These are phyloP conservation scores for Drosophila subquinaria DNA, from an alignment of 2,888 invertebrate genomes.

Conservation along the genomic window DNA sequence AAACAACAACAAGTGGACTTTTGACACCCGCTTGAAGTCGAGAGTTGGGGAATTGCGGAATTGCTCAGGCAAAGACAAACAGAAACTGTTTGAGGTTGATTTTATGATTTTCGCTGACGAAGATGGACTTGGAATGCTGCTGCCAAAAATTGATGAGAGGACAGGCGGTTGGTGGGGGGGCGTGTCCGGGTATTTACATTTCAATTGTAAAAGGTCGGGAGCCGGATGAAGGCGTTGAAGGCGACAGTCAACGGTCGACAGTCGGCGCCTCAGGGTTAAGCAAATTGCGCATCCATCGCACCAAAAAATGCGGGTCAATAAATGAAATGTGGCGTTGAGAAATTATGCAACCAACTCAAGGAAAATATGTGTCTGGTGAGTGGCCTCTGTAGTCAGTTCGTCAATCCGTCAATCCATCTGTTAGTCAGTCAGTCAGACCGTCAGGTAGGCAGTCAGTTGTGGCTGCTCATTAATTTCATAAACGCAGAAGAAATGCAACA, in stretches of 20 bases:
- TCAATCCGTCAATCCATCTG: neutral
- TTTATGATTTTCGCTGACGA: constrained; percentile 19
- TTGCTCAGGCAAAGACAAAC: constrained; percentile 50
- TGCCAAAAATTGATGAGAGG: constrained; percentile 32
- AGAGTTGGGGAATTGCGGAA: constrained; percentile 33
- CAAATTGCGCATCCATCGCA: constrained; percentile 59
- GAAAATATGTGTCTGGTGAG: constrained; percentile 8
- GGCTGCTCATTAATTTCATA: constrained; percentile 78
- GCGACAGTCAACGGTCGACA: constrained; percentile 43
- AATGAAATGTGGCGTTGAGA: constrained; percentile 58
- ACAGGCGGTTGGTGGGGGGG: neutral
- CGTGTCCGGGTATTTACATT: constrained; percentile 67
- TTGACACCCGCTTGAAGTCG: constrained; percentile 50
- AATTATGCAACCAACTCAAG: constrained; percentile 64
- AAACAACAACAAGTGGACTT: constrained; percentile 38
- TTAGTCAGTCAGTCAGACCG: neutral
- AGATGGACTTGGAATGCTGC: constrained; percentile 32
- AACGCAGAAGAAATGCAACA: constrained; percentile 81
- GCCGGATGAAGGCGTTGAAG: constrained; percentile 36
- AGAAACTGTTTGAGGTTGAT: constrained; percentile 38
- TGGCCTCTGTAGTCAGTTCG: constrained; percentile 25
- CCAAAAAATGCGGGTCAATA: constrained; percentile 77
- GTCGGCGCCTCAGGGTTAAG: constrained; percentile 63
- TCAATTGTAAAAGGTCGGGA: constrained; percentile 73
- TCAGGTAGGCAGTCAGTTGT: constrained; percentile 25